Evolutionary conservation across 1,140 invertebrate species (phyloP).

Genomic region (Ditylenchus dipsaci): DNA sequence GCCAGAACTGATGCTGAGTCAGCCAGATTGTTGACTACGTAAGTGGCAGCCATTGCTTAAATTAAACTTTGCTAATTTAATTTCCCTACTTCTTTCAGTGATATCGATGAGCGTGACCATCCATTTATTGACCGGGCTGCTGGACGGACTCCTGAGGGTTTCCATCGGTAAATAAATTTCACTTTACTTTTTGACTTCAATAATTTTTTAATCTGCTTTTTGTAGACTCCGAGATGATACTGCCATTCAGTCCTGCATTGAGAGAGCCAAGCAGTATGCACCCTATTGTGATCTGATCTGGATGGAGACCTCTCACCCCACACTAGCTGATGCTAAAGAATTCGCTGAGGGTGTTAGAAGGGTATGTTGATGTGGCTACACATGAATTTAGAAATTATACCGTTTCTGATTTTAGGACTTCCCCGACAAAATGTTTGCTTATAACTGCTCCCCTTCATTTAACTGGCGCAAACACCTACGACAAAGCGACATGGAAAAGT

Average conservation of each 20-base stretch:
- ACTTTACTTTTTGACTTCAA: neutral
- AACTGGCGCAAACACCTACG: conserved; percentile 59
- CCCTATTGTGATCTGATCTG: conserved; percentile 59
- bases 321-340: conserved; percentile 54
- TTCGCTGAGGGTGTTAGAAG: conserved; percentile 59
- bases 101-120: conserved; percentile 58
- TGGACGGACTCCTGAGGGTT: conserved; percentile 59
- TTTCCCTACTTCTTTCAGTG: conserved; percentile 32
- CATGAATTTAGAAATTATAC: neutral
- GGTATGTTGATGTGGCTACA: too few species aligned
- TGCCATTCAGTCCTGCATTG: conserved; percentile 56
- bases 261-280: conserved; percentile 58
- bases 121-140: conserved; percentile 57
- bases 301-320: conserved; percentile 59
- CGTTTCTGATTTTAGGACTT: conserved; percentile 35
- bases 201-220: neutral
- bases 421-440: conserved; percentile 59
- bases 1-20: conserved; percentile 55
- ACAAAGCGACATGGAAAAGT: conserved; percentile 57
- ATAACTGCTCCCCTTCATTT: conserved; percentile 60
- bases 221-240: conserved; percentile 46
- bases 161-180: conserved; percentile 39
- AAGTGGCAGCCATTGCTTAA: neutral
- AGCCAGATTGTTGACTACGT: conserved; percentile 30
- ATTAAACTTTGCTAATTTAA: neutral